phyloP scores from a whole-genome alignment of 2,113 vertebrate species.

The Zosterops borbonicus region DNA sequence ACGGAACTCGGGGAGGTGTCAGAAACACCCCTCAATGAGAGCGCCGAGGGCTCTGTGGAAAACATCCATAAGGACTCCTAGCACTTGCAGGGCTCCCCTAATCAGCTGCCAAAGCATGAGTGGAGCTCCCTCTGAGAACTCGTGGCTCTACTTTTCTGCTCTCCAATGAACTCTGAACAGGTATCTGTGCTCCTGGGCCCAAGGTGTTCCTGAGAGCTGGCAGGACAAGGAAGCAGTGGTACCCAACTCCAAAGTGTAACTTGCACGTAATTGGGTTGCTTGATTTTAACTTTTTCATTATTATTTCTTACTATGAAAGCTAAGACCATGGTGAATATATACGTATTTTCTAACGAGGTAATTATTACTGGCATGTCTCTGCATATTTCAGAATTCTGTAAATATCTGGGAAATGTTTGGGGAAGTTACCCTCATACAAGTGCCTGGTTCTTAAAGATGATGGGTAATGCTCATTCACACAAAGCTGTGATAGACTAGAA shows the following conservation, averaged over 20 bases:
- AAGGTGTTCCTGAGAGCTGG: neutral
- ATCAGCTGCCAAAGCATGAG: neutral
- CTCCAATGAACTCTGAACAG: slow-evolving; percentile 3
- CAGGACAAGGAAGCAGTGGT: neutral
- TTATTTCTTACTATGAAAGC: slow-evolving; percentile 17
- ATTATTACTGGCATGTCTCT: slow-evolving; percentile 14
- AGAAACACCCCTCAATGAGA: slow-evolving; percentile 71
- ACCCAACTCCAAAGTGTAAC: neutral
- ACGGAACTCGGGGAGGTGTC: slow-evolving; percentile 75
- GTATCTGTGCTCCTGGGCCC: neutral
- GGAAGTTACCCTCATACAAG: neutral
- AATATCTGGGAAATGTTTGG: neutral
- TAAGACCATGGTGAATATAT: neutral
- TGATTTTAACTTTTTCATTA: neutral
- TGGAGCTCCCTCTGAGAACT: slow-evolving; percentile 21
- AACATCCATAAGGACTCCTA: slow-evolving; percentile 72
- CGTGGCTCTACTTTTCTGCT: slow-evolving; percentile 37
- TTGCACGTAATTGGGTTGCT: neutral
- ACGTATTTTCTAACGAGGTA: neutral
- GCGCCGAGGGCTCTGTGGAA: slow-evolving; percentile 79
- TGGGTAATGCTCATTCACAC: slow-evolving; percentile 9
- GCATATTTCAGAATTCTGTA: slow-evolving; percentile 33
- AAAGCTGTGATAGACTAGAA: slow-evolving; percentile 29
- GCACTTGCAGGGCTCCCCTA: slow-evolving; percentile 27
- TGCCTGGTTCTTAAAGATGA: neutral